These are phyloP conservation scores for Pelagia noctiluca DNA, from an alignment of 30 jellyfish, hydroid and myxozoan species.

Conservation along the genomic window DNA sequence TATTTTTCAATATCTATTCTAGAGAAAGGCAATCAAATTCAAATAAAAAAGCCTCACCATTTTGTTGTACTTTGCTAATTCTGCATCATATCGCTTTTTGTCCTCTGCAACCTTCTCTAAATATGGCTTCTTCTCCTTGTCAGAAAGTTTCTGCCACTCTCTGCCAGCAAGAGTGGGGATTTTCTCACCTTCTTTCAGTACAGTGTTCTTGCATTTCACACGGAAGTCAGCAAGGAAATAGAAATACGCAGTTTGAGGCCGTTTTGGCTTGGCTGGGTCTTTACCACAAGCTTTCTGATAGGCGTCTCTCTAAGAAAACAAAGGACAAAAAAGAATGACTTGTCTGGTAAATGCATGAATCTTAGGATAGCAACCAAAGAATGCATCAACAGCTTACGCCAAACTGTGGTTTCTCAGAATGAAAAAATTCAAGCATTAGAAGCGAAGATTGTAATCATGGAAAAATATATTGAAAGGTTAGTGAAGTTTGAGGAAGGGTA, in stretches of 20 bases:
- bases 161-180: conserved; percentile 91
- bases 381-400: too few species aligned
- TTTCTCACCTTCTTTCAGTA: conserved; percentile 81
- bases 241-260: conserved; percentile 95
- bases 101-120: conserved; percentile 83
- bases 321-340: not conserved
- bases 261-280: conserved; percentile 97
- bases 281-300: conserved; percentile 82
- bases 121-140: conserved; percentile 82
- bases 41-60: conserved; percentile 27
- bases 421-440: conserved; percentile 7
- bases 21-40: not conserved
- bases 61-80: conserved; percentile 76
- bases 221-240: conserved; percentile 95
- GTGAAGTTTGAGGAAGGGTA: not conserved
- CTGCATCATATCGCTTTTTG: conserved; percentile 77
- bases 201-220: conserved; percentile 57
- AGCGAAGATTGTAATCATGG: conserved; percentile 6
- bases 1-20: too few species aligned
- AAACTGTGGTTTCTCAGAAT: too few species aligned
- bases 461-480: conserved; percentile 1
- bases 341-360: not conserved
- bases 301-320: conserved; percentile 72
- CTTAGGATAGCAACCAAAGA: too few species aligned
- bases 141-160: conserved; percentile 86